Percentiles rank a stretch among this genome's conserved stretches.
phyloP scores from a whole-genome alignment of 2,113 vertebrate species.

The Ondatra zibethicus region DNA sequence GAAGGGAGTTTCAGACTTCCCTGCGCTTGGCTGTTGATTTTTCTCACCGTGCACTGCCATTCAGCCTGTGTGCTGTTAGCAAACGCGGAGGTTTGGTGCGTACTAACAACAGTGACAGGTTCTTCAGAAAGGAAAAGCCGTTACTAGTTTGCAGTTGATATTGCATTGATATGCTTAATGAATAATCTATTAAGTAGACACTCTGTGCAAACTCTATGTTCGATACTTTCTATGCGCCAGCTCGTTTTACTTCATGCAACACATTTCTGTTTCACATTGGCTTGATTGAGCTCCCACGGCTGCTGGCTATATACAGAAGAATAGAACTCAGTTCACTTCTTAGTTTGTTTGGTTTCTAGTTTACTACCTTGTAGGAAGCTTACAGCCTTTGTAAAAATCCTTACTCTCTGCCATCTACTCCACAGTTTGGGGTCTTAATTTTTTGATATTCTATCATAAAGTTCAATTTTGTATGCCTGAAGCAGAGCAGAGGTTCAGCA shows the following conservation, averaged over 20 bases:
- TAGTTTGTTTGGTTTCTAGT: not conserved
- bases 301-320: not conserved
- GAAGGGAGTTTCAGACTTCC: not conserved
- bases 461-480: not conserved
- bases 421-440: not conserved
- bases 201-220: too few species aligned
- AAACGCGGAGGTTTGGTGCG: not conserved
- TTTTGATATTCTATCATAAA: conserved; percentile 21
- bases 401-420: not conserved
- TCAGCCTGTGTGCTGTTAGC: not conserved
- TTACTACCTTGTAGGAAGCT: not conserved
- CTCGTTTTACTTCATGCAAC: not conserved
- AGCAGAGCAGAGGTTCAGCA: not conserved
- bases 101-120: not conserved
- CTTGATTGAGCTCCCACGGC: not conserved
- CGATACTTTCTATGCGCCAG: accelerated
- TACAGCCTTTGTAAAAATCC: not conserved
- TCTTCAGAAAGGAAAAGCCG: not conserved
- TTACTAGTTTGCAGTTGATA: not conserved
- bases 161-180: not conserved
- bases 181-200: not conserved
- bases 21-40: not conserved
- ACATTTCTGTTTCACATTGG: not conserved
- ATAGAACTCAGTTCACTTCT: not conserved
- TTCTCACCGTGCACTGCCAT: accelerated